Evolutionary conservation across 2,797 vertebrate species (phyloP).

Genomic region (Crypturellus tataupa): DNA sequence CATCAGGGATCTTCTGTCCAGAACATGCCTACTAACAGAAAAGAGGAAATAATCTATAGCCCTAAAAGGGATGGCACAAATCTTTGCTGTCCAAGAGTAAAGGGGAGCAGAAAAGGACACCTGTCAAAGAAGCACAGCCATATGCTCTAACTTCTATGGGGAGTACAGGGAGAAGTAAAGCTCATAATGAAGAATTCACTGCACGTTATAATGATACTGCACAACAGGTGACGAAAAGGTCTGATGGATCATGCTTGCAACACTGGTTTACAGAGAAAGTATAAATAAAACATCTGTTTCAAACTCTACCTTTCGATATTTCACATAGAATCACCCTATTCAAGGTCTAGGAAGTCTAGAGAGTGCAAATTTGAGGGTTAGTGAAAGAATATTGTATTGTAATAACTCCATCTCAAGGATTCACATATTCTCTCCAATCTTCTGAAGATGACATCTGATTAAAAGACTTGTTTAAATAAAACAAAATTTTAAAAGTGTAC

Average conservation of each 20-base stretch:
- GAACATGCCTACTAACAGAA: neutral
- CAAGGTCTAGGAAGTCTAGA: neutral
- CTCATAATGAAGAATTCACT: neutral
- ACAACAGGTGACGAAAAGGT: neutral
- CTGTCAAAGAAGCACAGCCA: neutral
- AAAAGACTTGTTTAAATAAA: neutral
- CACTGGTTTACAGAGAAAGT: neutral
- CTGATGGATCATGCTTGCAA: neutral
- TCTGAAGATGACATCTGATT: neutral
- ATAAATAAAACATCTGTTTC: neutral
- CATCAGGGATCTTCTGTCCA: neutral
- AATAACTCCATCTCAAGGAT: neutral
- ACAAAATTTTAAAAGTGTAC: too few species aligned
- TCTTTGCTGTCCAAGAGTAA: neutral
- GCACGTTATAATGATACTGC: neutral
- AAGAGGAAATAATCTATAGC: neutral
- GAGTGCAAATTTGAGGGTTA: neutral
- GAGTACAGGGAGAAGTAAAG: neutral
- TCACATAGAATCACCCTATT: neutral
- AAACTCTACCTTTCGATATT: neutral
- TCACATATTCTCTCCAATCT: neutral
- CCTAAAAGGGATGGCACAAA: neutral
- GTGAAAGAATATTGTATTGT: neutral
- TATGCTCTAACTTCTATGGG: neutral
- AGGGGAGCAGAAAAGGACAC: neutral